A percentile compares a stretch with the other conserved stretches of the same genome.
phyloP scores from a whole-genome alignment of 2,888 invertebrate species.

The Apomyelois bistriatella region DNA sequence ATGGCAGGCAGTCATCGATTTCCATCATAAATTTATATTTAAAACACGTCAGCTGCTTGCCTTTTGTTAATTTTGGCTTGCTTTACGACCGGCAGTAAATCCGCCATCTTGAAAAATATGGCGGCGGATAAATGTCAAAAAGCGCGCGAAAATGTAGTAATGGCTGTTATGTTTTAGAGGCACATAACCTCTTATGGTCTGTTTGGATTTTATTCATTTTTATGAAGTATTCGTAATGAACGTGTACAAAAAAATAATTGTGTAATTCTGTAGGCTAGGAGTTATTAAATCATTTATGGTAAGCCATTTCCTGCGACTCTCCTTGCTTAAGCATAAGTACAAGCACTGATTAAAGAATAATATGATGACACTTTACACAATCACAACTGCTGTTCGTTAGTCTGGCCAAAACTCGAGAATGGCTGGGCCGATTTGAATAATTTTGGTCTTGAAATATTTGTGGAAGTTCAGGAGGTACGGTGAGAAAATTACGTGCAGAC shows the following conservation, averaged over 20 bases:
- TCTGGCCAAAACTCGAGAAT: too few relatives aligned
- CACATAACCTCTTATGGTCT: constrained; percentile 43
- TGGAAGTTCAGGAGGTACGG: too few relatives aligned
- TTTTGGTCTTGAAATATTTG: too few relatives aligned
- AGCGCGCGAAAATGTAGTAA: constrained; percentile 49
- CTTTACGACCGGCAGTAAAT: constrained; percentile 61
- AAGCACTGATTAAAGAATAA: too few relatives aligned
- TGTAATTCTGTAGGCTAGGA: neutral
- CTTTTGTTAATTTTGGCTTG: constrained; percentile 70
- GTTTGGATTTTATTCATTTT: constrained; percentile 38
- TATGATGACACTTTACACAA: too few relatives aligned
- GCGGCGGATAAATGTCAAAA: constrained; percentile 45
- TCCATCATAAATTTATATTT: constrained; percentile 65
- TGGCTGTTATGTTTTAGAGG: constrained; percentile 33
- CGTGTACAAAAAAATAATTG: neutral
- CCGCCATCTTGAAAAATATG: constrained; percentile 64
- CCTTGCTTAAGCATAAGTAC: too few relatives aligned
- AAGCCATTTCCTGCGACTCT: too few relatives aligned
- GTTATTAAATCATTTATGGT: too few relatives aligned
- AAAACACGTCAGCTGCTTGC: constrained; percentile 66
- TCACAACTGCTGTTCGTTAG: too few relatives aligned
- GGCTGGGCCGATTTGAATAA: too few relatives aligned
- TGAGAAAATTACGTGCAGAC: too few relatives aligned
- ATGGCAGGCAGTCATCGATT: constrained; percentile 35
- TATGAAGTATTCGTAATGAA: neutral